A percentile compares a stretch with the other conserved stretches of the same genome.
These are phyloP conservation scores for Rostratula benghalensis DNA, from an alignment of 2,113 vertebrate species.

Conservation along the genomic window DNA sequence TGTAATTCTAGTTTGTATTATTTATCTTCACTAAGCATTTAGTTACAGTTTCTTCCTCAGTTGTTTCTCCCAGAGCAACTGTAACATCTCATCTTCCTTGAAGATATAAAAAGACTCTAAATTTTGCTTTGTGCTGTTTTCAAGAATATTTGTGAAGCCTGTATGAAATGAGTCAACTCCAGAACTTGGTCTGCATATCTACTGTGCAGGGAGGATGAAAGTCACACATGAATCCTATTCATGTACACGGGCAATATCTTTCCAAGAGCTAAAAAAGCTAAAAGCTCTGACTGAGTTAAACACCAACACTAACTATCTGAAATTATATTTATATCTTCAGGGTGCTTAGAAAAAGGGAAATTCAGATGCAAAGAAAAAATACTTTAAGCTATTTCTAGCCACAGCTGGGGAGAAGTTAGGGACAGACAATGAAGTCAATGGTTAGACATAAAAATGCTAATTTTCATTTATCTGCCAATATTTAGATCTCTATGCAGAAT, in stretches of 20 bases:
- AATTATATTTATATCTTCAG: background rate
- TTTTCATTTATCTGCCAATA: background rate
- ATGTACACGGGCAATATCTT: background rate
- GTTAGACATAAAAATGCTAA: background rate
- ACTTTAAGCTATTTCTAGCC: background rate
- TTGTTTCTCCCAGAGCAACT: background rate
- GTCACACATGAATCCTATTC: background rate
- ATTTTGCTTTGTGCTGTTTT: background rate
- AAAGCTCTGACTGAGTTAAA: background rate
- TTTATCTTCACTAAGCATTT: background rate
- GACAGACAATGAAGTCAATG: background rate
- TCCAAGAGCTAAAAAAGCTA: background rate
- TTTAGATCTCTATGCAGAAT: background rate
- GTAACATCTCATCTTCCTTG: background rate
- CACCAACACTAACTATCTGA: background rate
- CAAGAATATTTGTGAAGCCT: background rate
- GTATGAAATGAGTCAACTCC: background rate
- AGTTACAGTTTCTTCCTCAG: background rate
- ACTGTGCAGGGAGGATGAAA: background rate
- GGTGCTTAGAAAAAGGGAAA: background rate
- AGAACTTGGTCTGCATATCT: background rate
- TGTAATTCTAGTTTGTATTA: background rate
- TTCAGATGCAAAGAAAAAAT: background rate
- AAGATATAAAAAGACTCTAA: background rate
- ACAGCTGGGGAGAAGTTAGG: background rate